Evolutionary conservation across 2,888 invertebrate species (phyloP), one percentile per base, ranked within the genome.

Genomic region (Sphaeridia pumilis): DNA sequence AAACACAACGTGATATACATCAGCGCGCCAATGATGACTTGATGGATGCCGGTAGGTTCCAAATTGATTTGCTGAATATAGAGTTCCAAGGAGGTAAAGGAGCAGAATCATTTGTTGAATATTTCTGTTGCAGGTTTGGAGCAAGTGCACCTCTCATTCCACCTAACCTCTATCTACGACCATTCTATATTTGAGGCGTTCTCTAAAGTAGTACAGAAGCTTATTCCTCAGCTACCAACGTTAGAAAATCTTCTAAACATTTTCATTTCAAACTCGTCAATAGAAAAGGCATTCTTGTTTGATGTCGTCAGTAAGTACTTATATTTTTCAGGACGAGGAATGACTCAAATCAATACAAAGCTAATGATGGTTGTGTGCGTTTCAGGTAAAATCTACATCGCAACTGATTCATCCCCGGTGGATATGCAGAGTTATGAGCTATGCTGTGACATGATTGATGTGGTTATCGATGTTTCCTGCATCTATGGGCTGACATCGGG

Each of bases 401-500:
- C 98, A n/a, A 98, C 98, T 1, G 98, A 99, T 73, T 92, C 92
- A 64, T 90, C 93, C 12, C 97, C 97, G 2, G 97, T 98, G 4
- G 98, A 99, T 71, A 97, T 98, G 97, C 95, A 97, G 73, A 90
- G 90, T 68, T 99, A 99, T 70, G 98, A 98, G 73, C 75, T 99
- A 36, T 99, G 98, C 74, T 99, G 98, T 76, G 98, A 99, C 76
- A 98, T 98, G 97, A 98, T 99, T 67, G 98, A 99, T 76, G 94
- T 98, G 48, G 94, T 97, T 52, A 90, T 97, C 66, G 98, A 99
- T 75, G 84, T 99, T 56, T 95, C 97, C 7, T 90, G 90, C 75
- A 98, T 98, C 72, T 98, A 98, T 75, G 95, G 97, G 89, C 74
- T 61, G 21, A 53, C 55, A 42, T 59, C 63, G 21, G 79, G 84